A percentile compares a stretch with the other conserved stretches of the same genome.
phyloP scores from a whole-genome alignment of 1,140 invertebrate species.

The Cydia splendana region DNA sequence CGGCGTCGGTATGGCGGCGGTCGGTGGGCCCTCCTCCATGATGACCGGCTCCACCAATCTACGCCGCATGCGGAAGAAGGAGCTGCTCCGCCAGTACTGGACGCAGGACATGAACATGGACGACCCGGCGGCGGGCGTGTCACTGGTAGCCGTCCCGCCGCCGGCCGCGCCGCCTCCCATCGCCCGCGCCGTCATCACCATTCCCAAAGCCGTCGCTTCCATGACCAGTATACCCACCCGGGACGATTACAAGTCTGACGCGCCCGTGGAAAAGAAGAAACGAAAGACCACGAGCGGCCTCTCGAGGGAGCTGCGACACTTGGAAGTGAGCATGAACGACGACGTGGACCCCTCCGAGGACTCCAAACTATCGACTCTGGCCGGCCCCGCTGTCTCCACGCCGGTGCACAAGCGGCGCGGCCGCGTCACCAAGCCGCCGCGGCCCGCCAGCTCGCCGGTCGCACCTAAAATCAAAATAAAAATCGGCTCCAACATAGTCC shows the following conservation, averaged over 20 bases:
- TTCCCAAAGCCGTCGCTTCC: slow-evolving; percentile 92
- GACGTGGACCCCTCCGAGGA: slow-evolving; percentile 67
- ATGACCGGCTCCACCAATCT: slow-evolving; percentile 86
- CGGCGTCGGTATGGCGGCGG: slow-evolving; percentile 64
- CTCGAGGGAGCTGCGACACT: slow-evolving; percentile 80
- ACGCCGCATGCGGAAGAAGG: slow-evolving; percentile 93
- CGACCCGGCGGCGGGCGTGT: slow-evolving; percentile 80
- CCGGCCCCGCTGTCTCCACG: slow-evolving; percentile 42
- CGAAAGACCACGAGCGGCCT: slow-evolving; percentile 80
- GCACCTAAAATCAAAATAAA: slow-evolving; percentile 92
- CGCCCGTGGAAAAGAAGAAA: slow-evolving; percentile 85
- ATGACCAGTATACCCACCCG: slow-evolving; percentile 91
- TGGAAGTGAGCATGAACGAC: slow-evolving; percentile 75
- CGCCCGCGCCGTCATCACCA: slow-evolving; percentile 87
- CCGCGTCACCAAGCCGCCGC: slow-evolving; percentile 71
- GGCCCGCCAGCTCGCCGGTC: slow-evolving; percentile 56
- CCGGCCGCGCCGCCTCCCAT: slow-evolving; percentile 83
- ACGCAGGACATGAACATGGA: slow-evolving; percentile 93
- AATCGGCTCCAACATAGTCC: slow-evolving; percentile 82
- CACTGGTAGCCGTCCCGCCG: slow-evolving; percentile 79
- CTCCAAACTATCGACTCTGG: slow-evolving; percentile 62
- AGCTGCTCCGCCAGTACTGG: slow-evolving; percentile 89
- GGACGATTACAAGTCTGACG: slow-evolving; percentile 89
- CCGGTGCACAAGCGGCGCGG: slow-evolving; percentile 80
- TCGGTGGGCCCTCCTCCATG: slow-evolving; percentile 56